Percentiles rank a stretch among this genome's conserved stretches.
Evolutionary conservation across 2,888 invertebrate species (phyloP).

Genomic region (Oligia fasciuncula): DNA sequence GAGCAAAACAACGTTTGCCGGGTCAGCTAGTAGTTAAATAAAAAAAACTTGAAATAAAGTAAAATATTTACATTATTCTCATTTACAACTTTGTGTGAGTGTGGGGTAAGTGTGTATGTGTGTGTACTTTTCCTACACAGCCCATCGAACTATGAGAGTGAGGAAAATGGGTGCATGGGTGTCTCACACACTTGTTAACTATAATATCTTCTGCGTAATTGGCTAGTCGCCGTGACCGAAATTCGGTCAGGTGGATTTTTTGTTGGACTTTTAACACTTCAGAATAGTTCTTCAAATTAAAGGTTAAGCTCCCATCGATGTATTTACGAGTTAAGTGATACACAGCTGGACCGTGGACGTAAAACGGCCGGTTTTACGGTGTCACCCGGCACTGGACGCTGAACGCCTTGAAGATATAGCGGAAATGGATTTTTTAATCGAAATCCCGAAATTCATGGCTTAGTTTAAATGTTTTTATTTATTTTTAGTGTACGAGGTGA

Average conservation of each 20-base stretch:
- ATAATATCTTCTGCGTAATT: neutral
- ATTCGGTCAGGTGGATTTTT: too few relatives aligned
- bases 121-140: too few relatives aligned
- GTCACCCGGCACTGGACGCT: slow-evolving; percentile 37
- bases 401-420: slow-evolving; percentile 19
- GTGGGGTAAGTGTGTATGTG: too few relatives aligned
- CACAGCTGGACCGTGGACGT: slow-evolving; percentile 58
- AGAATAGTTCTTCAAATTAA: slow-evolving; percentile 65
- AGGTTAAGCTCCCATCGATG: slow-evolving; percentile 67
- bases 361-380: slow-evolving; percentile 63
- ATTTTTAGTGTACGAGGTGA: neutral
- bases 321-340: slow-evolving; percentile 73
- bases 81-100: too few relatives aligned
- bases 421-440: slow-evolving; percentile 42
- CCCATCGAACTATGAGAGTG: neutral
- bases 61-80: too few relatives aligned
- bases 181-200: too few relatives aligned
- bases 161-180: neutral
- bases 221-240: neutral
- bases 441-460: slow-evolving; percentile 19
- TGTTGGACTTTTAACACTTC: neutral
- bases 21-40: too few relatives aligned
- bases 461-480: slow-evolving; percentile 1
- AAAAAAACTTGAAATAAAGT: too few relatives aligned
- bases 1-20: too few relatives aligned